Conservation (phyloP, 2,797 vertebrate species). For the Lindbergichthys nudifrons region DNA sequence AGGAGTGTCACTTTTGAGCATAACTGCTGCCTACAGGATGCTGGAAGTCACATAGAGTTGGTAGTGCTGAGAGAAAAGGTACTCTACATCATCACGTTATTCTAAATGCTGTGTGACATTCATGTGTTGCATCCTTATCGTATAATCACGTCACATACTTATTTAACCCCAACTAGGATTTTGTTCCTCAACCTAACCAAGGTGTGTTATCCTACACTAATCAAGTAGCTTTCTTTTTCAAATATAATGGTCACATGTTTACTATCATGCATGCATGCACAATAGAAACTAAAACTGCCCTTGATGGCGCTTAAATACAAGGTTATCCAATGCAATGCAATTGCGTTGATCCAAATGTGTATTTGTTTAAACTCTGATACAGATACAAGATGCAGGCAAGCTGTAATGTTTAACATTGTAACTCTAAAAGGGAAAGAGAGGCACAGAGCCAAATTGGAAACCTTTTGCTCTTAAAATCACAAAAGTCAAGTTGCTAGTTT, state of each 20-base stretch:
- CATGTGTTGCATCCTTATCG: too few relatives aligned
- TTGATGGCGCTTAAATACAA: background rate
- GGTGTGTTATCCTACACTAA: too few relatives aligned
- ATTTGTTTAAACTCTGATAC: background rate
- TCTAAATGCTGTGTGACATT: too few relatives aligned
- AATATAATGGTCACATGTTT: too few relatives aligned
- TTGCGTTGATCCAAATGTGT: constrained; percentile 2
- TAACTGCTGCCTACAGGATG: constrained; percentile 29
- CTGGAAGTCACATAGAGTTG: too few relatives aligned
- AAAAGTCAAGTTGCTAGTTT: constrained; percentile 1
- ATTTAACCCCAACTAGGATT: too few relatives aligned
- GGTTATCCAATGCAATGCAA: background rate
- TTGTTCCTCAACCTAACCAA: too few relatives aligned
- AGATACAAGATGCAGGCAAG: background rate
- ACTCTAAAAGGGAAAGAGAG: background rate
- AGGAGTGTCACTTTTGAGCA: constrained; percentile 52
- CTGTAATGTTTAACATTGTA: background rate
- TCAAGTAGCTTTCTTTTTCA: too few relatives aligned
- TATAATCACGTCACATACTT: too few relatives aligned
- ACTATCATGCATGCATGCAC: background rate
- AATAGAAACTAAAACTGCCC: background rate
- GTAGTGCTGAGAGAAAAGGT: too few relatives aligned
- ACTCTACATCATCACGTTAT: too few relatives aligned
- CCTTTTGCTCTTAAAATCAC: background rate
- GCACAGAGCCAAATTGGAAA: rapidly evolving